phyloP scores from a whole-genome alignment of 2,797 vertebrate species.

The Hybognathus amarus region DNA sequence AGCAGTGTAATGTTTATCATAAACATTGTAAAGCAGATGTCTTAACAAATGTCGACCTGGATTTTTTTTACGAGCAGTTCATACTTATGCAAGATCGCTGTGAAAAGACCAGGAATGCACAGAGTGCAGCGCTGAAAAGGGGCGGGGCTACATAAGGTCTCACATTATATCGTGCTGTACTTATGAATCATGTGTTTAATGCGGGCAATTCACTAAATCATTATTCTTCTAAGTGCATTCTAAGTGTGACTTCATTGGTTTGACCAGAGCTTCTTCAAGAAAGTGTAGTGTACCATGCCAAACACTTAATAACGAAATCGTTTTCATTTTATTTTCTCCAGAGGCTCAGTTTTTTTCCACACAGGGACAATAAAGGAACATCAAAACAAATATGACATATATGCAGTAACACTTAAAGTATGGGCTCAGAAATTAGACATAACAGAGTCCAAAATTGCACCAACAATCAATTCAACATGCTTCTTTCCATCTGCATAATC shows the following conservation, averaged over 20 bases:
- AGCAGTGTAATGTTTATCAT: too few relatives aligned
- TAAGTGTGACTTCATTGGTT: not conserved
- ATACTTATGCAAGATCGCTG: too few relatives aligned
- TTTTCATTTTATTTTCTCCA: constrained; percentile 58
- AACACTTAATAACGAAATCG: not conserved
- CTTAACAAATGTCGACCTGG: too few relatives aligned
- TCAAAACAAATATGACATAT: constrained; percentile 37
- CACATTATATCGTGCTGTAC: not conserved
- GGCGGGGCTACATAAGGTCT: too few relatives aligned
- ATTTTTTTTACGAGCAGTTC: too few relatives aligned
- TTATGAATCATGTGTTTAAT: not conserved
- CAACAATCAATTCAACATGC: constrained; percentile 38
- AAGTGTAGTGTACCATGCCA: not conserved
- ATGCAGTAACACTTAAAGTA: constrained; percentile 38
- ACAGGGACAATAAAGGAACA: constrained; percentile 54
- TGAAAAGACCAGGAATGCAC: too few relatives aligned
- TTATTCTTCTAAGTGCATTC: not conserved
- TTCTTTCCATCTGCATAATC: constrained; percentile 25
- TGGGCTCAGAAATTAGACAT: constrained; percentile 53
- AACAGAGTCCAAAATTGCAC: constrained; percentile 28
- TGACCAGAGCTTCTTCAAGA: not conserved
- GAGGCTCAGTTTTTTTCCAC: constrained; percentile 62
- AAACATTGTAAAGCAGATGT: too few relatives aligned
- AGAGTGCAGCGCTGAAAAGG: too few relatives aligned
- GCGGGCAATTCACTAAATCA: not conserved